Percentiles rank a stretch among this genome's conserved stretches.
Evolutionary conservation across 2,113 vertebrate species (phyloP).

Genomic region (Ageneiosus marmoratus): DNA sequence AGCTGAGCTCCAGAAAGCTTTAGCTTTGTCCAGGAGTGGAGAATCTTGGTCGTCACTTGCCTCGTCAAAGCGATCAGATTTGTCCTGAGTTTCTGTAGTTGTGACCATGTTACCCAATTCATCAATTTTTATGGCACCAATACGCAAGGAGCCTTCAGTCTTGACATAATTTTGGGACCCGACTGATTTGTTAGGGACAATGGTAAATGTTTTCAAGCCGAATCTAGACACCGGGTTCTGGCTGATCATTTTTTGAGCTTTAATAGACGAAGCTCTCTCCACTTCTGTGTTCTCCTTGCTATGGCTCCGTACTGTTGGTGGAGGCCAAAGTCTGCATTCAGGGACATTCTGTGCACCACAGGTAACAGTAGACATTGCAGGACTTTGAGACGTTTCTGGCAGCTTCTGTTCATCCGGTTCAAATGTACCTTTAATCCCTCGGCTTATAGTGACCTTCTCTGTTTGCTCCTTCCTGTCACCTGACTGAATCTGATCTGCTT

Average conservation of each 20-base stretch:
- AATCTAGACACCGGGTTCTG: constrained; percentile 74
- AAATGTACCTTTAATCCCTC: constrained; percentile 25
- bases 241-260: constrained; percentile 67
- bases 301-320: background rate
- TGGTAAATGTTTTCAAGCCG: constrained; percentile 90
- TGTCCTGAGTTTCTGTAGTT: constrained; percentile 18
- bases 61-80: background rate
- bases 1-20: constrained; percentile 82
- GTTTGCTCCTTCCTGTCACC: background rate
- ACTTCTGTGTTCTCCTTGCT: constrained; percentile 34
- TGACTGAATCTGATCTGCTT: constrained; percentile 36
- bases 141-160: constrained; percentile 63
- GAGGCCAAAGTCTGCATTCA: background rate
- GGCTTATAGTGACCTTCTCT: background rate
- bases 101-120: constrained; percentile 89
- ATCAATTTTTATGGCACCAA: constrained; percentile 89
- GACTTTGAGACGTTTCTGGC: constrained; percentile 16
- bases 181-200: constrained; percentile 84
- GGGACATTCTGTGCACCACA: constrained; percentile 10
- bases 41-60: constrained; percentile 56
- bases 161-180: constrained; percentile 62
- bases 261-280: constrained; percentile 42
- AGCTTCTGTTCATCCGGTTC: constrained; percentile 6
- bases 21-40: constrained; percentile 75
- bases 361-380: background rate